phyloP scores from a whole-genome alignment of 2,888 invertebrate genomes.

The Lepidocyrtoides sp. region DNA sequence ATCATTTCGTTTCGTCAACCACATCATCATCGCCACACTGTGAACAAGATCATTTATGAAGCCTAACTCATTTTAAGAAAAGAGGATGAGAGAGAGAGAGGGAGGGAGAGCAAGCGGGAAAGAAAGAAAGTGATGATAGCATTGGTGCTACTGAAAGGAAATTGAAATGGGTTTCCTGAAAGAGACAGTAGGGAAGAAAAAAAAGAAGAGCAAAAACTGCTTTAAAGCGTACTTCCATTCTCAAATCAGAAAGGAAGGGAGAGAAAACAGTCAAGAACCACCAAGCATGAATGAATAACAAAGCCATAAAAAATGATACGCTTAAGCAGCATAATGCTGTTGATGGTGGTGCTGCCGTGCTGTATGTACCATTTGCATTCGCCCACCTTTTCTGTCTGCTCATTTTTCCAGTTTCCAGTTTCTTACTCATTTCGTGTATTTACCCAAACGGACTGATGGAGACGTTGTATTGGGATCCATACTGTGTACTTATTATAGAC shows the following conservation, averaged over 20 bases:
- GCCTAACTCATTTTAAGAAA: slow-evolving; percentile 63
- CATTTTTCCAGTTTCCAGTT: slow-evolving; percentile 37
- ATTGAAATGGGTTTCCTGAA: slow-evolving; percentile 73
- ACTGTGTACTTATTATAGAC: neutral
- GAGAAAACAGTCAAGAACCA: slow-evolving; percentile 49
- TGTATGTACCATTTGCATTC: neutral
- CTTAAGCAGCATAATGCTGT: slow-evolving; percentile 50
- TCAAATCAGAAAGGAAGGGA: slow-evolving; percentile 46
- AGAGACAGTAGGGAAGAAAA: neutral
- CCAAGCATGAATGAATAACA: slow-evolving; percentile 63
- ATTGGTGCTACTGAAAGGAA: slow-evolving; percentile 61
- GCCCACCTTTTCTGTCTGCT: slow-evolving; percentile 2
- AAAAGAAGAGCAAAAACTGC: slow-evolving; percentile 46
- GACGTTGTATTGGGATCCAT: neutral
- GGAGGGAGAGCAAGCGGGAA: neutral
- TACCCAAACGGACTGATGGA: neutral
- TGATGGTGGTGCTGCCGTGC: neutral
- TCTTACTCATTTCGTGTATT: slow-evolving; percentile 2
- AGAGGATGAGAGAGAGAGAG: neutral
- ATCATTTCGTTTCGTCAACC: slow-evolving; percentile 58
- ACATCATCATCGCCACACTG: slow-evolving; percentile 48
- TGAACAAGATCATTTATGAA: slow-evolving; percentile 56
- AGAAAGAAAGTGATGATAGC: slow-evolving; percentile 49
- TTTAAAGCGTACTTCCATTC: slow-evolving; percentile 54
- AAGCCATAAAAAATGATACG: slow-evolving; percentile 59